Evolutionary conservation across 2,797 vertebrate species (phyloP).

Genomic region (Clangula hyemalis): DNA sequence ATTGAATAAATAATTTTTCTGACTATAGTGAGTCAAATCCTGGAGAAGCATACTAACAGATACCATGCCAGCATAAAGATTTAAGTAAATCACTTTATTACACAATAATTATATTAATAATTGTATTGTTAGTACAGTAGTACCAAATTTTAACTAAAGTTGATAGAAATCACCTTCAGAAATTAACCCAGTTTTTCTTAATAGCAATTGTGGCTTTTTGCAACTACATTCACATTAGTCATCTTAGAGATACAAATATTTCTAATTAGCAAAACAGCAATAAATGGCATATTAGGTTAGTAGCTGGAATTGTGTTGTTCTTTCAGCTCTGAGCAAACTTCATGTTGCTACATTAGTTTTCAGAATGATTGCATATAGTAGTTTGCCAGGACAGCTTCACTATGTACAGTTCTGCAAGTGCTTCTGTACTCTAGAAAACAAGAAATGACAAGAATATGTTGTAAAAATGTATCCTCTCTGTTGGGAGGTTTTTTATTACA

Average conservation of each 20-base stretch:
- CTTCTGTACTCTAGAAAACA: constrained; percentile 55
- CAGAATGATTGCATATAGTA: neutral
- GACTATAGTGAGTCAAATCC: constrained; percentile 23
- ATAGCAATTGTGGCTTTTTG: constrained; percentile 15
- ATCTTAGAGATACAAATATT: constrained; percentile 18
- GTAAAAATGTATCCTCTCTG: constrained; percentile 75
- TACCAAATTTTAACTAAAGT: neutral
- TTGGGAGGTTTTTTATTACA: constrained; percentile 77
- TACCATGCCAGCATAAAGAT: constrained; percentile 31
- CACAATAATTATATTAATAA: no score
- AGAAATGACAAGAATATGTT: constrained; percentile 63
- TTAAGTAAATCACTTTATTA: constrained; percentile 35
- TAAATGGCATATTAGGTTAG: neutral
- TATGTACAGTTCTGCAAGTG: constrained; percentile 12
- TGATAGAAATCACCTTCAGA: constrained; percentile 40
- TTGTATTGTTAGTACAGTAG: neutral
- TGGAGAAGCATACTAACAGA: constrained; percentile 26
- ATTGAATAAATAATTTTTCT: constrained; percentile 22
- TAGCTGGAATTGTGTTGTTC: neutral
- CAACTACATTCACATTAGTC: neutral
- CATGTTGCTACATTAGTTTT: neutral
- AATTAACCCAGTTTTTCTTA: constrained; percentile 21
- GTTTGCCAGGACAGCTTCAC: constrained; percentile 23
- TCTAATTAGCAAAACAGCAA: constrained; percentile 12
- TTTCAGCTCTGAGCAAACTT: neutral